Conservation (phyloP, 2,113 vertebrate genomes). For the Callipepla squamata region DNA sequence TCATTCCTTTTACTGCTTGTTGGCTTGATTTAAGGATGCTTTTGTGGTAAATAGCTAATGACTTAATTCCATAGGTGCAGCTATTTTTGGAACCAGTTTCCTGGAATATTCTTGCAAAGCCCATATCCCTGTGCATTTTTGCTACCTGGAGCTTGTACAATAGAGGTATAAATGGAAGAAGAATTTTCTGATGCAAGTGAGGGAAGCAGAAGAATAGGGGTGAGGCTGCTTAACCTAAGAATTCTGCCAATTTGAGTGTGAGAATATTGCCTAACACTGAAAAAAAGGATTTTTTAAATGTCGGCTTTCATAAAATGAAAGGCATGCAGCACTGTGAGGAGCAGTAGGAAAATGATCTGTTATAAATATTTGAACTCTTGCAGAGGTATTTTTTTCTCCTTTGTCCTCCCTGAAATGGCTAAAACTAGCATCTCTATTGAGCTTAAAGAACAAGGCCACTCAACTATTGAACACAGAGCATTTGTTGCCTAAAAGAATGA, state of each 20-base stretch:
- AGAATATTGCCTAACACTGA: background rate
- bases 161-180: background rate
- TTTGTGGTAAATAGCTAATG: conserved; percentile 1
- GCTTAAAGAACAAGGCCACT: conserved; percentile 19
- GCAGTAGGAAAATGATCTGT: conserved; percentile 9
- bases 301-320: background rate
- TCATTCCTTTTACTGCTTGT: background rate
- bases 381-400: conserved; percentile 21
- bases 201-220: background rate
- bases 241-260: background rate
- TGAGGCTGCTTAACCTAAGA: background rate
- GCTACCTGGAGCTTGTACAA: background rate
- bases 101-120: background rate
- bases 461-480: conserved; percentile 24
- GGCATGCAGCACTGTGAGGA: background rate
- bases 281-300: background rate
- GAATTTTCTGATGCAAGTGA: background rate
- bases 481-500: conserved; percentile 25
- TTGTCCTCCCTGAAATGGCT: conserved; percentile 34
- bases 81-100: background rate
- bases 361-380: conserved; percentile 47
- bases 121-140: background rate
- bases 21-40: background rate
- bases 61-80: background rate
- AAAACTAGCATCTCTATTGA: conserved; percentile 44